These are phyloP conservation scores for Eospalax fontanierii DNA, from an alignment of 2,797 vertebrate species.

Conservation along the genomic window DNA sequence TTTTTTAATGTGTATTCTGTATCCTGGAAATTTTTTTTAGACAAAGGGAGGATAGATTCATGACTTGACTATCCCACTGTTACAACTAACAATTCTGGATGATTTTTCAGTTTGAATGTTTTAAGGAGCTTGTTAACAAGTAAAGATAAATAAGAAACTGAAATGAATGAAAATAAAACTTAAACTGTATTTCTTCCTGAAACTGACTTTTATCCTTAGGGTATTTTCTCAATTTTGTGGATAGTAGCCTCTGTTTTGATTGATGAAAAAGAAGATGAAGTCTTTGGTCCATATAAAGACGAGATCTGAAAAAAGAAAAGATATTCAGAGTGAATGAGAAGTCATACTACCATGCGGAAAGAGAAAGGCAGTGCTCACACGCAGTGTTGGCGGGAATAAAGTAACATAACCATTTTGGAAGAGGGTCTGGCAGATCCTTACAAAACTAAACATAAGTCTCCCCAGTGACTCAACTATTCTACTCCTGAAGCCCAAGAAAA, in stretches of 20 bases:
- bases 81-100: constrained; percentile 13
- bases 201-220: constrained; percentile 1
- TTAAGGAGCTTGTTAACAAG: constrained; percentile 41
- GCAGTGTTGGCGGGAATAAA: not conserved
- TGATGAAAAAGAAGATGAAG: not conserved
- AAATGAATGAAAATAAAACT: constrained; percentile 48
- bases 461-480: not conserved
- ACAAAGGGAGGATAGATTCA: not conserved
- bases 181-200: not conserved
- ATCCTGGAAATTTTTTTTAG: constrained; percentile 34
- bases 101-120: not conserved
- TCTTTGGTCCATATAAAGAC: not conserved
- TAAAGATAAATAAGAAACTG: constrained; percentile 10
- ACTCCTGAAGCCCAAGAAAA: constrained; percentile 29
- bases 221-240: not conserved
- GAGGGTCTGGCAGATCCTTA: constrained; percentile 11
- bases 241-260: constrained; percentile 1
- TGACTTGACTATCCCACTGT: not conserved
- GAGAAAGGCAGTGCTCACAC: not conserved
- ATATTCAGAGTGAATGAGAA: not conserved
- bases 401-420: not conserved
- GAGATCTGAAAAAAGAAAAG: not conserved
- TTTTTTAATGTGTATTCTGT: constrained; percentile 20
- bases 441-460: constrained; percentile 50
- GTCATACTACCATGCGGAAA: not conserved